A percentile compares a stretch with the other conserved stretches of the same genome.
These are phyloP conservation scores for Abrostola tripartita DNA, from an alignment of 2,888 invertebrate species.

Conservation along the genomic window DNA sequence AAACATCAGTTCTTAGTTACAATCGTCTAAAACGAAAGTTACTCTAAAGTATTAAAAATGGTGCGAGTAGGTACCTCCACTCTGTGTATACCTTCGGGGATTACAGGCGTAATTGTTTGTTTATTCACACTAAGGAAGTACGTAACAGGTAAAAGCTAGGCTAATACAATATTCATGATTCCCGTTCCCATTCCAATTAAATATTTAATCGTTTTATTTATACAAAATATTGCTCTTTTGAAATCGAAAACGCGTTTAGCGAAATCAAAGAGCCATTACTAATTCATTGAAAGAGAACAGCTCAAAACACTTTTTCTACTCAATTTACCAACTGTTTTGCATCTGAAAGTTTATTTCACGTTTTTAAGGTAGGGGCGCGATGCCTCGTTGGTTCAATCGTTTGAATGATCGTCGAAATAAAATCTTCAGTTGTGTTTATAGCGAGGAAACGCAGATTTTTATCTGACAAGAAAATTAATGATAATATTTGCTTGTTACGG, in stretches of 20 bases:
- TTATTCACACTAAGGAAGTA: constrained; percentile 2
- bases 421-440: constrained; percentile 9
- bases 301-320: constrained; percentile 33
- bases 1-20: too few relatives aligned
- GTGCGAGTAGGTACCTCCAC: too few relatives aligned
- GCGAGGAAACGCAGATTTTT: not conserved
- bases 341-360: constrained; percentile 12
- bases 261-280: constrained; percentile 31
- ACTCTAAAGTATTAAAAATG: too few relatives aligned
- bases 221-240: constrained; percentile 29
- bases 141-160: constrained; percentile 1
- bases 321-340: constrained; percentile 13
- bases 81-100: not conserved
- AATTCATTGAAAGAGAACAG: constrained; percentile 27
- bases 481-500: not conserved
- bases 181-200: constrained; percentile 23
- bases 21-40: too few relatives aligned
- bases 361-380: not conserved
- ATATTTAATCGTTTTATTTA: constrained; percentile 31
- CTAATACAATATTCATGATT: constrained; percentile 14
- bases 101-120: not conserved
- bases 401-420: constrained; percentile 10
- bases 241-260: constrained; percentile 41
- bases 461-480: not conserved
- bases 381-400: constrained; percentile 10